A percentile compares a stretch with the other conserved stretches of the same genome.
Evolutionary conservation across 2,113 vertebrate genomes (phyloP).

Genomic region (Pedetes capensis): DNA sequence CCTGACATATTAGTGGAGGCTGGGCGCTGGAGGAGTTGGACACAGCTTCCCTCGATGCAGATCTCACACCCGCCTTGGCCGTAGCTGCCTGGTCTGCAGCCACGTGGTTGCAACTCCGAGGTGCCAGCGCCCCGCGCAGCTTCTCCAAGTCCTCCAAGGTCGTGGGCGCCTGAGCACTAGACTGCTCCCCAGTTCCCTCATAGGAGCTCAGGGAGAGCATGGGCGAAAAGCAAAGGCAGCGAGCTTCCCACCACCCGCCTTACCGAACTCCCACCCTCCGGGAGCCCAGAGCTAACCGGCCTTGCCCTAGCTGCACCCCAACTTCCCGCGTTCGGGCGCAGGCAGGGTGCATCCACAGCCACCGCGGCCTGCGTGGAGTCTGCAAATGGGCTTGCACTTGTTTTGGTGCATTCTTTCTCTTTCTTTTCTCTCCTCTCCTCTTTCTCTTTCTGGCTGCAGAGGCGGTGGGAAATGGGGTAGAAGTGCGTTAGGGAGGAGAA

Average conservation of each 20-base stretch:
- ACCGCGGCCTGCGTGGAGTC: accelerated
- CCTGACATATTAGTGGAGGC: background rate
- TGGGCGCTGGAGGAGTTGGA: background rate
- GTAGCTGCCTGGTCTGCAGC: background rate
- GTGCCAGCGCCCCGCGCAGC: no score
- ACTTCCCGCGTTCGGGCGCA: background rate
- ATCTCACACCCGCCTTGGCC: no score
- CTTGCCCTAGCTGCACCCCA: no score
- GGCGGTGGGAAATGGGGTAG: background rate
- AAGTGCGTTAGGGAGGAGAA: background rate
- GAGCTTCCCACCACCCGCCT: no score
- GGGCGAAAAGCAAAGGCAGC: background rate
- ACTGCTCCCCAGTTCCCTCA: background rate
- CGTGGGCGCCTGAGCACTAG: background rate
- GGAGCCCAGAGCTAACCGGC: no score
- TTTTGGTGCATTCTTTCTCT: background rate
- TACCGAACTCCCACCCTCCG: background rate
- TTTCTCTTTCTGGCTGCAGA: background rate
- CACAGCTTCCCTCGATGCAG: background rate
- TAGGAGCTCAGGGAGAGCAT: background rate
- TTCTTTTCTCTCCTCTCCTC: background rate
- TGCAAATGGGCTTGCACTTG: background rate
- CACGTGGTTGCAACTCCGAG: background rate
- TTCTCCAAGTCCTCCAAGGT: background rate
- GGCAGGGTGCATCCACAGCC: background rate